Percentiles rank a stretch among this genome's conserved stretches.
Evolutionary conservation across 2,888 invertebrate species (phyloP).

Genomic region (Junonia oenone): DNA sequence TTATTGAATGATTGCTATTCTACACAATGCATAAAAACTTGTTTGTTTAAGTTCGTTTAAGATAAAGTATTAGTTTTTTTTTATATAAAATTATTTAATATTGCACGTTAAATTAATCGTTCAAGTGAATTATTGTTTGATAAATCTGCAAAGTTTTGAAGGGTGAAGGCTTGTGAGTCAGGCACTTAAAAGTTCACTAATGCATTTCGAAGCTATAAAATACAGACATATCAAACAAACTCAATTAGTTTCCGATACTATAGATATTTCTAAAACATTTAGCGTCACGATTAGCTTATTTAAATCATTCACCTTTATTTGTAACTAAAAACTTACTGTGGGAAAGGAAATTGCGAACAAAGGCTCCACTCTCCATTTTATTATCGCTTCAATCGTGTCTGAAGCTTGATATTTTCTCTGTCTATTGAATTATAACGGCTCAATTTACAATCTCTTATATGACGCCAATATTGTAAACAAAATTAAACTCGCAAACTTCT

Average conservation of each 20-base stretch:
- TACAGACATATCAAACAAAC: not conserved
- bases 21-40: not conserved
- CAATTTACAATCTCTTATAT: slow-evolving; percentile 13
- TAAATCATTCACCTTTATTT: slow-evolving; percentile 6
- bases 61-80: no score
- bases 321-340: slow-evolving; percentile 31
- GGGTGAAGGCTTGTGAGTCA: not conserved
- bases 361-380: slow-evolving; percentile 47
- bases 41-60: no score
- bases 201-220: not conserved
- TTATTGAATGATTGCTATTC: not conserved
- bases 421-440: slow-evolving; percentile 19
- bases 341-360: slow-evolving; percentile 59
- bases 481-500: not conserved
- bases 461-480: not conserved
- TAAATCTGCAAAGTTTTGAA: not conserved
- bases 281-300: slow-evolving; percentile 10
- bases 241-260: not conserved
- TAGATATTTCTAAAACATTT: not conserved
- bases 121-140: not conserved
- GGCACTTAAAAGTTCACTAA: not conserved
- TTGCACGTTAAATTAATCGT: not conserved
- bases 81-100: not conserved
- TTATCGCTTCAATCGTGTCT: slow-evolving; percentile 43
- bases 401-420: slow-evolving; percentile 37